Conservation (phyloP, 2,113 vertebrate species). For the Cinclus mexicanus region DNA sequence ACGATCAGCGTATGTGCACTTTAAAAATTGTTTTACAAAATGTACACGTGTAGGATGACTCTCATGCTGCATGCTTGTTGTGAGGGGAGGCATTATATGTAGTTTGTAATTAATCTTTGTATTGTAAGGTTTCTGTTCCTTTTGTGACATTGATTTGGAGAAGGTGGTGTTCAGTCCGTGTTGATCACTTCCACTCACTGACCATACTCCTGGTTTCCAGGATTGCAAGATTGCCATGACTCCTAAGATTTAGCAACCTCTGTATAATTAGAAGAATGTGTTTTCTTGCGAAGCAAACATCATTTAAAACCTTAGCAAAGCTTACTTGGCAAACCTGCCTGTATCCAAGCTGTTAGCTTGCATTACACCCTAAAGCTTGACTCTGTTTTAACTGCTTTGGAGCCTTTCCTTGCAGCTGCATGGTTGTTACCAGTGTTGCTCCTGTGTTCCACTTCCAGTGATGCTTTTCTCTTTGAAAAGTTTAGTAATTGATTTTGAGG, state of each 20-base stretch:
- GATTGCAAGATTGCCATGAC: background rate
- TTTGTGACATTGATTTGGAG: background rate
- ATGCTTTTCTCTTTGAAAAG: conserved; percentile 29
- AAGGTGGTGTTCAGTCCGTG: accelerated
- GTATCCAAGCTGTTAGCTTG: background rate
- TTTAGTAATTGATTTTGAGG: background rate
- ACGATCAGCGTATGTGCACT: accelerated
- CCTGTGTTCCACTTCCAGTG: conserved; percentile 1
- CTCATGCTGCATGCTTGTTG: background rate
- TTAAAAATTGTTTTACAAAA: background rate
- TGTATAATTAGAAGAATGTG: background rate
- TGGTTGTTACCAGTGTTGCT: background rate
- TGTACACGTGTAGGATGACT: background rate
- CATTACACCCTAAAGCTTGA: background rate
- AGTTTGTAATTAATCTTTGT: background rate
- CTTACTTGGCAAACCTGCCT: background rate
- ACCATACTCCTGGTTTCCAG: background rate
- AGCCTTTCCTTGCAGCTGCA: conserved; percentile 17
- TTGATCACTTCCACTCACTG: background rate
- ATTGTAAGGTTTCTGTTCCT: background rate
- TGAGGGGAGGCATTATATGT: background rate
- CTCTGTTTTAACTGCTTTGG: background rate
- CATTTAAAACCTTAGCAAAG: background rate
- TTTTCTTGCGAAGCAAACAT: conserved; percentile 2
- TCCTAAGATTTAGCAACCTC: background rate